Conservation (phyloP, 1,140 invertebrate genomes). For the Drosophila kanapiae region DNA sequence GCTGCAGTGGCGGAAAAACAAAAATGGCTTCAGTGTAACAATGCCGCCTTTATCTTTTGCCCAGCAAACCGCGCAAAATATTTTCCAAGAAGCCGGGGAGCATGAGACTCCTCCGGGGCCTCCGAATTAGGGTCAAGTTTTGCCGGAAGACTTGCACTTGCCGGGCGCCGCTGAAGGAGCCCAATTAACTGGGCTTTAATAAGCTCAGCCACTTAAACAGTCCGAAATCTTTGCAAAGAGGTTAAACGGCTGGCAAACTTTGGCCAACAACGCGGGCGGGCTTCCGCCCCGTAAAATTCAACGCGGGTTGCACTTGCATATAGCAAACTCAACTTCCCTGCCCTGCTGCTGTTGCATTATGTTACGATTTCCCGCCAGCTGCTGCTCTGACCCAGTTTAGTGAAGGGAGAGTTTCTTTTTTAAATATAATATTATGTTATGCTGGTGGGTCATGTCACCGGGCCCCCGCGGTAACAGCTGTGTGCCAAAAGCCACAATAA, state of each 20-base stretch:
- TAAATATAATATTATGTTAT: conserved; percentile 16
- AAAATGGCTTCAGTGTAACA: conserved; percentile 64
- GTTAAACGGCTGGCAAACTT: conserved; percentile 61
- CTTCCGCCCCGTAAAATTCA: conserved; percentile 9
- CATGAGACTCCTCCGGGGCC: conserved; percentile 1
- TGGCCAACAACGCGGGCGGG: conserved; percentile 9
- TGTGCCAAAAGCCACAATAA: conserved; percentile 62
- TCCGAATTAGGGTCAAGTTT: conserved; percentile 76
- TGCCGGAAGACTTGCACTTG: conserved; percentile 46
- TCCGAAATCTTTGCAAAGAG: conserved; percentile 72
- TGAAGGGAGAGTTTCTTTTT: neutral
- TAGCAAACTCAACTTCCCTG: conserved; percentile 13
- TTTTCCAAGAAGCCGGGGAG: conserved; percentile 20
- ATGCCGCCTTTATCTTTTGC: conserved; percentile 54
- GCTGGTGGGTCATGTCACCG: conserved; percentile 33
- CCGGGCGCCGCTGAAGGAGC: conserved; percentile 43
- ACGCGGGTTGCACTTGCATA: neutral
- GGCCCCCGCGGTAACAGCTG: conserved; percentile 23
- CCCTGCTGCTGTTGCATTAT: conserved; percentile 35
- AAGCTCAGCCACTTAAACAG: conserved; percentile 73
- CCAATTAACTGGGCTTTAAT: conserved; percentile 79
- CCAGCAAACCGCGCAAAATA: conserved; percentile 60
- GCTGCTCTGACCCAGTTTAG: conserved; percentile 48
- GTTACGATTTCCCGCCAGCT: conserved; percentile 24
- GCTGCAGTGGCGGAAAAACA: conserved; percentile 18